Evolutionary conservation across 64 coral and sea anemone genomes (phyloP).

Genomic region (Pocillopora verrucosa): DNA sequence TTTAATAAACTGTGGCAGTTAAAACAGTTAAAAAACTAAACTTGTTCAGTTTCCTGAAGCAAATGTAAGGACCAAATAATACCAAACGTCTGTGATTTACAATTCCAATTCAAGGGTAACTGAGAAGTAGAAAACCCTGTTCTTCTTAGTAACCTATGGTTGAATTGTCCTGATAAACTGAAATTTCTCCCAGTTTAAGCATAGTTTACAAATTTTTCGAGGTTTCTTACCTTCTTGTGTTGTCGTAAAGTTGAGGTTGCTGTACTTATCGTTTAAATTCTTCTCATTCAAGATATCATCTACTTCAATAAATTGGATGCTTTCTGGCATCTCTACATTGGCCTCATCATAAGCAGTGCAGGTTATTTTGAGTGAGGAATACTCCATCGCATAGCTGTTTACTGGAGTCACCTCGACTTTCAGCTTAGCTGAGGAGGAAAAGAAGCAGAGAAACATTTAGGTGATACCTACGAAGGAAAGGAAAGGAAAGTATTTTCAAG

Average conservation of each 20-base stretch:
- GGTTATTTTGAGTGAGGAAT: background rate
- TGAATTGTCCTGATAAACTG: background rate
- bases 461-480: no score
- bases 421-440: background rate
- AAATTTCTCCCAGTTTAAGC: no score
- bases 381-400: background rate
- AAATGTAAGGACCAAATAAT: no score
- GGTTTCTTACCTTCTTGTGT: conserved; percentile 13
- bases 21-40: no score
- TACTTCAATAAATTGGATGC: background rate
- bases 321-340: background rate
- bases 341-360: background rate
- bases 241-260: background rate
- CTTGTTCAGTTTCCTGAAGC: no score
- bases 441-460: background rate
- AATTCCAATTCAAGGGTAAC: no score
- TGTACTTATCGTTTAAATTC: background rate
- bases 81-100: no score
- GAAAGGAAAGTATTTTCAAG: no score
- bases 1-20: no score
- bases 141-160: no score
- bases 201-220: no score
- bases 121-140: no score
- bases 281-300: rapidly evolving
- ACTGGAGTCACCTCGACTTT: background rate